Evolutionary conservation across 2,888 invertebrate genomes (phyloP).

Genomic region (Frankliniella intonsa): DNA sequence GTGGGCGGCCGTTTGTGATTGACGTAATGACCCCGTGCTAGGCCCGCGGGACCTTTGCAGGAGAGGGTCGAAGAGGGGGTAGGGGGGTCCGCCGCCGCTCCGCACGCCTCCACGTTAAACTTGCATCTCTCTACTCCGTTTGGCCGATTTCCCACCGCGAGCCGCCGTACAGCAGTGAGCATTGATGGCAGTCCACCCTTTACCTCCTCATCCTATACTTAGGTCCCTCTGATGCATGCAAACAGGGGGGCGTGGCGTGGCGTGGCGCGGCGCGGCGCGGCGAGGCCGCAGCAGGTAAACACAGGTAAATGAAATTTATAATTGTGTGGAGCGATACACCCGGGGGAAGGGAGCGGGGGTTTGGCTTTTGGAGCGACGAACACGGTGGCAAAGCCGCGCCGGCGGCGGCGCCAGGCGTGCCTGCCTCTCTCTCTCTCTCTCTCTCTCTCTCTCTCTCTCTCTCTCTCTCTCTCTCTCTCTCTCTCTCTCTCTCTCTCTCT

Average conservation of each 20-base stretch:
- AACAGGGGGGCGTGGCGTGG: too few species aligned
- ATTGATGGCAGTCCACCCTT: too few species aligned
- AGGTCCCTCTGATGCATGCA: background rate
- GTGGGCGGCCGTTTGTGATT: too few species aligned
- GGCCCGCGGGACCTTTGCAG: too few species aligned
- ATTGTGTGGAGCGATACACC: conserved; percentile 12
- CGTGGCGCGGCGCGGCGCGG: background rate
- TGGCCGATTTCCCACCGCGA: background rate
- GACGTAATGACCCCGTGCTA: too few species aligned
- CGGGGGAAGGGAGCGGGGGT: too few species aligned
- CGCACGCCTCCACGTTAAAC: background rate
- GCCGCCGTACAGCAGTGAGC: background rate
- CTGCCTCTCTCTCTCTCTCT: background rate
- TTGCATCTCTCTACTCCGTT: background rate
- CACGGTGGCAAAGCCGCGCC: background rate
- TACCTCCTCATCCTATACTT: background rate
- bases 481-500: background rate
- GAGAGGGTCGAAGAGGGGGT: too few species aligned
- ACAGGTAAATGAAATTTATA: conserved; percentile 21
- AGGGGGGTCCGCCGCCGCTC: too few species aligned
- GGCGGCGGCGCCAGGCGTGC: background rate
- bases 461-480: conserved; percentile 1
- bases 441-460: background rate
- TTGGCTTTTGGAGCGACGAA: background rate
- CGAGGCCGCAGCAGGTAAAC: background rate